Conservation (phyloP, 2,888 invertebrate genomes). For the Zele albiditarsus region DNA sequence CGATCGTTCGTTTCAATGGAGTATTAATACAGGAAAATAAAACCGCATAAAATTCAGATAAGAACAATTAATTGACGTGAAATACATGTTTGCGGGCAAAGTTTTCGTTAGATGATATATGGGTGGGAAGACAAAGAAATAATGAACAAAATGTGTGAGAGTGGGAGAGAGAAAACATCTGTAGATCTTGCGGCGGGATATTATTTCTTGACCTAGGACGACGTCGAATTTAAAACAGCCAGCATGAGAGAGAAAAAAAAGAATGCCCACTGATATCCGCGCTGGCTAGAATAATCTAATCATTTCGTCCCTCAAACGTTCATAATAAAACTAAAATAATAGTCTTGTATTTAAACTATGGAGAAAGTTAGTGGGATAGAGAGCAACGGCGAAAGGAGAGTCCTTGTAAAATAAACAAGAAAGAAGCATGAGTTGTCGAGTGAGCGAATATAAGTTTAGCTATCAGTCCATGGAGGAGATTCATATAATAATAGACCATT, state of each 20-base stretch:
- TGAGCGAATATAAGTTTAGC: constrained; percentile 14
- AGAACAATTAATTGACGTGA: too few species aligned
- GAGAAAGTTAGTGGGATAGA: constrained; percentile 1
- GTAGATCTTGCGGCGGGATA: constrained; percentile 45
- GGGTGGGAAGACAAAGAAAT: too few species aligned
- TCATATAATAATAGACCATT: constrained; percentile 46
- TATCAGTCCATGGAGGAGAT: constrained; percentile 40
- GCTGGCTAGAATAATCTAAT: constrained; percentile 45
- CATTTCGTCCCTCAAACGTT: constrained; percentile 22
- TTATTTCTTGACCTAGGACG: constrained; percentile 55
- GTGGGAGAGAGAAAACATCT: too few species aligned
- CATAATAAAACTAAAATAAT: background rate
- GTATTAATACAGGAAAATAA: too few species aligned
- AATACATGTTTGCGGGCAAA: too few species aligned
- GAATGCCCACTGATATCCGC: constrained; percentile 43
- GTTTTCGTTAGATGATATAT: too few species aligned
- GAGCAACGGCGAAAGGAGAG: constrained; percentile 15
- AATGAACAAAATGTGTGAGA: too few species aligned
- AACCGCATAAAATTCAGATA: too few species aligned
- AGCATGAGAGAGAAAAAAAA: constrained; percentile 37
- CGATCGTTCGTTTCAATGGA: too few species aligned
- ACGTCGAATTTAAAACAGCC: constrained; percentile 55
- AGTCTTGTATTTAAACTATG: constrained; percentile 15
- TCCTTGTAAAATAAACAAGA: background rate
- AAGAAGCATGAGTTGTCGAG: background rate